phyloP scores from a whole-genome alignment of 2,797 vertebrate genomes.

The Enteromius viviparus region DNA sequence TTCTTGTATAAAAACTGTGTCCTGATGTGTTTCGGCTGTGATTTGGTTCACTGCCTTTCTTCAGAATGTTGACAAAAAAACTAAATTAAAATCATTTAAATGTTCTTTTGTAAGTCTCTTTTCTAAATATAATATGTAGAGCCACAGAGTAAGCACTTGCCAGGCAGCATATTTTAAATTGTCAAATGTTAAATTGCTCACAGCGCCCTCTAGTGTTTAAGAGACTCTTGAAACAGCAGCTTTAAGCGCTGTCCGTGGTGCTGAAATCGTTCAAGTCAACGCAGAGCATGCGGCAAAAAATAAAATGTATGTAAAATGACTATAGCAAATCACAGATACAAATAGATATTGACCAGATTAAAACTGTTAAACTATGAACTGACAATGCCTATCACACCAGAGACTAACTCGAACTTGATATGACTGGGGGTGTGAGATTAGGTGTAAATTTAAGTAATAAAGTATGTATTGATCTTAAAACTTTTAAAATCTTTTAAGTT shows the following conservation, averaged over 20 bases:
- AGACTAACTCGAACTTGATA: background rate
- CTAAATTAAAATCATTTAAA: slow-evolving; percentile 26
- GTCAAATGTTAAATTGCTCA: background rate
- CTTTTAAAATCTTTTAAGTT: no score
- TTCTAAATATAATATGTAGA: background rate
- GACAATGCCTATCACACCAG: background rate
- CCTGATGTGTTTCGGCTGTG: slow-evolving; percentile 38
- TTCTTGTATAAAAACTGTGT: slow-evolving; percentile 58
- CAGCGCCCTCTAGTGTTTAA: slow-evolving; percentile 43
- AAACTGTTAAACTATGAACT: background rate
- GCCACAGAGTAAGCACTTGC: background rate
- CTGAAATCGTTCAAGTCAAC: slow-evolving; percentile 42
- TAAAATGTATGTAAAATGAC: background rate
- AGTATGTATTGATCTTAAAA: background rate
- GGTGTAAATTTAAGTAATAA: background rate
- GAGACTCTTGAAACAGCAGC: background rate
- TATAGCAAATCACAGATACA: background rate
- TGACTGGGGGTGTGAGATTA: background rate
- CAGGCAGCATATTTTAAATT: background rate
- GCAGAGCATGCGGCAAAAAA: background rate
- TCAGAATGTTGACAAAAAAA: slow-evolving; percentile 19
- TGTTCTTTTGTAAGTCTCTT: background rate
- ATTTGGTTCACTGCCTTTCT: slow-evolving; percentile 39
- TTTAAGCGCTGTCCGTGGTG: slow-evolving; percentile 50
- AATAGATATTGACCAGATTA: background rate